Base-by-base conservation (phyloP, 2,113 vertebrate genomes). In the Gymnogyps californianus region DNA sequence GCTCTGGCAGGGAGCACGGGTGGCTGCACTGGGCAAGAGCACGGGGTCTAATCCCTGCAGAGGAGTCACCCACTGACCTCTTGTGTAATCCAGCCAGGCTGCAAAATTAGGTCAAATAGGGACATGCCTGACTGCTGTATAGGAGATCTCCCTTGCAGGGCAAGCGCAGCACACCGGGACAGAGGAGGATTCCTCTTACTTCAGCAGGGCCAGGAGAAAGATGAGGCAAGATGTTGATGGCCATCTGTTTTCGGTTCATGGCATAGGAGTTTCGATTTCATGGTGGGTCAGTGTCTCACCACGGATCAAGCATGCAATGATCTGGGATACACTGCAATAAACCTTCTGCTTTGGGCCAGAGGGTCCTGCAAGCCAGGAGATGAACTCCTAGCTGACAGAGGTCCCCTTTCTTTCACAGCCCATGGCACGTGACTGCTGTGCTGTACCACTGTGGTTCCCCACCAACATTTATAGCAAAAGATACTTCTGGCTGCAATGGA, bases 11-110 rank as follows among this genome's bases (percentile, higher is more conserved):
- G 36, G 38, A 44, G 10, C 52, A 44, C 0, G 1, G 32, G 36
- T 44, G 49, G n/a, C 42, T 46, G 20, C 47, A 9, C 46, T 5
- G 34, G 67, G 78, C 75, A 93, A 66, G 65, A 64, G 26, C 28
- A 67, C 5, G 1, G 44, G 38, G 29, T 59, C 80, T 94, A 90
- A 97, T 96, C 89, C 93, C 64, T 72, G 57, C 64, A 72, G 57
- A 70, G 67, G 40, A 78, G 22, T 93, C 84, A 90, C 93, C 90
- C 89, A 76, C 67, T 96, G 95, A 96, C 95, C 93, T 67, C 55
- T 29, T 0, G 0, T 89, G 87, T 94, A 95, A 96, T 80, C 82
- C 96, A 83, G 31, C 64, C 89, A 64, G 79, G 69, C 59, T 89
- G 81, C 57, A 52, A 84, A 97, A 96, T 22, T 16, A 74, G 93